Conservation (phyloP, 2,888 invertebrate species). For the Gortyna flavago region DNA sequence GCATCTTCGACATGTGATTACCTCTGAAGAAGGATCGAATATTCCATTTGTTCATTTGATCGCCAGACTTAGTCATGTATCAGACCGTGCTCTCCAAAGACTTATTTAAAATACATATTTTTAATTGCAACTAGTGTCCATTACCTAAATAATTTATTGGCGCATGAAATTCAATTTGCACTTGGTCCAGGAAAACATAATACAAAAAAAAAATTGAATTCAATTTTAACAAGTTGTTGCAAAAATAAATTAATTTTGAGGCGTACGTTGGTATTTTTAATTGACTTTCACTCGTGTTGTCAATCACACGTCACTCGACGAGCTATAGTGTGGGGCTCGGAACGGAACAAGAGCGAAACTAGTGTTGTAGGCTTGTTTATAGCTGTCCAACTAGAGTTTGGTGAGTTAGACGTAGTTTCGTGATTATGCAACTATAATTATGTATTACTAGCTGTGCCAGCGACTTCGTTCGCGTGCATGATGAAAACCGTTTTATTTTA, state of each 20-base stretch:
- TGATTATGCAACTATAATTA: constrained; percentile 8
- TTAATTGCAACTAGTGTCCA: background rate
- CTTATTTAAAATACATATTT: background rate
- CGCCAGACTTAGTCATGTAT: background rate
- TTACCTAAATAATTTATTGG: no score
- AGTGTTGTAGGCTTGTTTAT: constrained; percentile 8
- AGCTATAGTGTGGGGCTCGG: background rate
- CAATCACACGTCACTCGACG: background rate
- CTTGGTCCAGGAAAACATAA: background rate
- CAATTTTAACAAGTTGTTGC: background rate
- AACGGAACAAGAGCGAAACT: background rate
- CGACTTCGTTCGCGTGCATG: no score
- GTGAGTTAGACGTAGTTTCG: constrained; percentile 1
- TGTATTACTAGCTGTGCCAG: no score
- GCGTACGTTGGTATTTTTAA: constrained; percentile 8
- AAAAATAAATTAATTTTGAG: background rate
- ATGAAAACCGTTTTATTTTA: no score
- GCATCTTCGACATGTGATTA: no score
- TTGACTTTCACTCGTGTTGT: constrained; percentile 14
- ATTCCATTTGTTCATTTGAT: background rate
- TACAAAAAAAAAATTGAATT: background rate
- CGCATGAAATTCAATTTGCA: background rate
- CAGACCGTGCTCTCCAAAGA: background rate
- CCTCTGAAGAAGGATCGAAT: no score
- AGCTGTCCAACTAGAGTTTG: constrained; percentile 10